Percentiles rank a stretch among this genome's conserved stretches.
These are phyloP conservation scores for Prenolepis imparis DNA, from an alignment of 2,888 invertebrate species.

Conservation along the genomic window DNA sequence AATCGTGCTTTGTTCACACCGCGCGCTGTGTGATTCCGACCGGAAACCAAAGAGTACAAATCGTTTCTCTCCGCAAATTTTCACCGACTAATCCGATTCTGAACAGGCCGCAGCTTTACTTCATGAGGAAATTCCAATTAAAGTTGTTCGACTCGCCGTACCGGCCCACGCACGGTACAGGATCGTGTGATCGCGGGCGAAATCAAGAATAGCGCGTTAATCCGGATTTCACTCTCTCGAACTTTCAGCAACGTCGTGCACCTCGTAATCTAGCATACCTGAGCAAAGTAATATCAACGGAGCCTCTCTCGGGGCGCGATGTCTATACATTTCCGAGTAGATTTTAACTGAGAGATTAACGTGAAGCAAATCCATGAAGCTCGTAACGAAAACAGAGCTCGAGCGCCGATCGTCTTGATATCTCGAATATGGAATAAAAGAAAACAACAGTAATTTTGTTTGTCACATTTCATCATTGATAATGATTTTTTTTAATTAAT, in stretches of 20 bases:
- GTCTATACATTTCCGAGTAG: conserved; percentile 10
- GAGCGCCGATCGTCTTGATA: background rate
- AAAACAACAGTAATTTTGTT: background rate
- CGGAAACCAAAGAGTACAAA: background rate
- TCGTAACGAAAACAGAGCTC: conserved; percentile 20
- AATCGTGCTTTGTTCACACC: background rate
- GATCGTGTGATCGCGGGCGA: conserved; percentile 5
- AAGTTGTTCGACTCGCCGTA: conserved; percentile 21
- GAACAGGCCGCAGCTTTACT: background rate
- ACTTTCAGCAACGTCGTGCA: conserved; percentile 19
- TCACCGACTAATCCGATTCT: background rate
- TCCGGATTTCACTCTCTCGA: conserved; percentile 36
- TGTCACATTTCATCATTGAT: background rate
- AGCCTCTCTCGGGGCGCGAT: conserved; percentile 6
- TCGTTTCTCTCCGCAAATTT: conserved; percentile 1
- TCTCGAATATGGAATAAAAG: background rate
- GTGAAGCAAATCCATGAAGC: conserved; percentile 19
- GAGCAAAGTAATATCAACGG: conserved; percentile 2
- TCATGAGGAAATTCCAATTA: conserved; percentile 23
- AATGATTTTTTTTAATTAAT: background rate
- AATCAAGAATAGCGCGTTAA: conserved; percentile 30
- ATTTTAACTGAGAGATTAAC: conserved; percentile 32
- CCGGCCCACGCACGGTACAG: background rate
- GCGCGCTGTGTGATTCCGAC: background rate
- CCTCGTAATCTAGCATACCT: conserved; percentile 16